A percentile compares a stretch with the other conserved stretches of the same genome.
Evolutionary conservation across 1,140 invertebrate genomes (phyloP).

Genomic region (Drosophila burlai): DNA sequence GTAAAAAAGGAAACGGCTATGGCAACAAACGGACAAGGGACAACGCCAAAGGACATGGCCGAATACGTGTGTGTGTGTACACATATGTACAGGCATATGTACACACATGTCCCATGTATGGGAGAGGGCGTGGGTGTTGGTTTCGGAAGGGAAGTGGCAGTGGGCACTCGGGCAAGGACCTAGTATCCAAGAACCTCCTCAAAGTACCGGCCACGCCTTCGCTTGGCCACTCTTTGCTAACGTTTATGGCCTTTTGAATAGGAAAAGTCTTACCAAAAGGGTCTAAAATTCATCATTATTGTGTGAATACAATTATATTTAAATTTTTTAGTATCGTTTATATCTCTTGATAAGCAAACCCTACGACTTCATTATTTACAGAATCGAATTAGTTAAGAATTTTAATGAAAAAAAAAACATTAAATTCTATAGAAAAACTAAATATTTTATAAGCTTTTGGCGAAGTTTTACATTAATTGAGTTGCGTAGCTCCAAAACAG

Average conservation of each 20-base stretch:
- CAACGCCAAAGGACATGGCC: constrained; percentile 52
- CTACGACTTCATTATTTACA: not conserved
- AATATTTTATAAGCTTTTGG: not conserved
- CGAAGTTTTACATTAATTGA: not conserved
- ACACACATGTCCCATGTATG: constrained; percentile 7
- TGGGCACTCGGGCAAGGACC: constrained; percentile 28
- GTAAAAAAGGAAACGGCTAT: constrained; percentile 52
- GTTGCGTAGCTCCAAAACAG: not conserved
- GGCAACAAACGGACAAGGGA: constrained; percentile 49
- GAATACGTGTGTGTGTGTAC: constrained; percentile 13
- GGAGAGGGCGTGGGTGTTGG: too few species aligned
- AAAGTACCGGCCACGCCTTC: constrained; percentile 3
- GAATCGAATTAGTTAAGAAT: not conserved
- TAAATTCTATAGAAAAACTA: not conserved
- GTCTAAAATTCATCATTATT: too few species aligned
- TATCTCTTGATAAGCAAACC: not conserved
- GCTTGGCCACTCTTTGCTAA: not conserved
- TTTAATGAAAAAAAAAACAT: not conserved
- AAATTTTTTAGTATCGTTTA: not conserved
- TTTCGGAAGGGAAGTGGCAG: too few species aligned
- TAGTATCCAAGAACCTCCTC: not conserved
- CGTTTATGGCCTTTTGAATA: constrained; percentile 44
- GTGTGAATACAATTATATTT: too few species aligned
- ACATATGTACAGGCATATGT: constrained; percentile 28
- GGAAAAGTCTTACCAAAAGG: not conserved